Evolutionary conservation across 2,888 invertebrate species (phyloP), one percentile per base, ranked within the genome.

Genomic region (Drosophila gaucha): DNA sequence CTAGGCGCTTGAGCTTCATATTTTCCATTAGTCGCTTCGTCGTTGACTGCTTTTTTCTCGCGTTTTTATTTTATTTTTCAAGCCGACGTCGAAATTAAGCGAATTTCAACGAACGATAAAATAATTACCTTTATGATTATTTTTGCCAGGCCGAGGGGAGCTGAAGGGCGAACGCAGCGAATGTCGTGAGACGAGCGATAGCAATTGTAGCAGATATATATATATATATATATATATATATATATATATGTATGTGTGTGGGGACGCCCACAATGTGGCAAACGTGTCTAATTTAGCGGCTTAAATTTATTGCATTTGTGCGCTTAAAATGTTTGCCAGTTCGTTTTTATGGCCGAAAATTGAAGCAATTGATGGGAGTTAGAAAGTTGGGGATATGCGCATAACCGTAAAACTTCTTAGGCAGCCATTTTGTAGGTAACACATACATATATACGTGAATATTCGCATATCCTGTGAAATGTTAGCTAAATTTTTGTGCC

Each of bases 101-200:
- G 80, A 80, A 74, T 80, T 82, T 78, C 68, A 76, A 68, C 76
- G 66, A 78, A 72, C 77, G 83, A 80, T 84, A 79, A 84, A 84
- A 84, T 84, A 84, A 84, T 84, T 84, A 80, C 84, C 80, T 79
- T 79, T 84, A 79, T 84, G 80, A 84, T 84, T 84, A 84, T 80
- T 77, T 84, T 80, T 46, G 50, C 70, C 54, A 30, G 36, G 31
- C 20, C 20, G 44, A 12, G 28, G 33, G 31, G 31, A 36, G 39
- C 26, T 3, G 39, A 14, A 16, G 10, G 6, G 18, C 22, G 30
- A 33, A 38, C 6, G 16, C 22, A n/a, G 24, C 8, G 28, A 9
- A 20, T 5, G 39, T 33, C 33, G 56, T 50, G 30, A 46, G 36
- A 2, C 35, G 28, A 62, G 28, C 39, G 36, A 46, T 59, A 41